Percentiles rank a stretch among this genome's conserved stretches.
Conservation (phyloP, 2,113 vertebrate genomes). For the Eleginops maclovinus region DNA sequence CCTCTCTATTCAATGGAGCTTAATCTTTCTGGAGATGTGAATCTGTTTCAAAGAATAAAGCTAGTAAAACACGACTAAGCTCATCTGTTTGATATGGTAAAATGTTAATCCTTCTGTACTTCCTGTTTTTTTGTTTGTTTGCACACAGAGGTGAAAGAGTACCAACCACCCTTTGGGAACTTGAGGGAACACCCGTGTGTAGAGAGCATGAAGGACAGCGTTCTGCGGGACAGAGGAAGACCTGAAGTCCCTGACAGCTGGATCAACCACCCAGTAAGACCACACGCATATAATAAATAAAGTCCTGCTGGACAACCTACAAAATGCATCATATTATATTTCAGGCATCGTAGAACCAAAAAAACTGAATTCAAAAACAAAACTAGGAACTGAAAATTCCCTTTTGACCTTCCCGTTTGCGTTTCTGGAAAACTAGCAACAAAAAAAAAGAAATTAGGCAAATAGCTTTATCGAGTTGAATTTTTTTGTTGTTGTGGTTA, state of each 20-base stretch:
- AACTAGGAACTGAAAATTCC: neutral
- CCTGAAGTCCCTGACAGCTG: constrained; percentile 94
- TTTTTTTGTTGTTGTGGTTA: neutral
- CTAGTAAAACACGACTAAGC: neutral
- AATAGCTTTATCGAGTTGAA: neutral
- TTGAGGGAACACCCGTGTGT: constrained; percentile 96
- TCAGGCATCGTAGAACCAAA: neutral
- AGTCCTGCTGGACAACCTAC: neutral
- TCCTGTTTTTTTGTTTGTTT: constrained; percentile 32
- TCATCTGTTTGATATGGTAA: neutral
- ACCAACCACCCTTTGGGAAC: constrained; percentile 95
- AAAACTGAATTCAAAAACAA: neutral
- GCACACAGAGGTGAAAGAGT: constrained; percentile 93
- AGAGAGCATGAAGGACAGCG: constrained; percentile 99
- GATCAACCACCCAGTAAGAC: constrained; percentile 91
- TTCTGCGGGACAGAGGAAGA: constrained; percentile 91
- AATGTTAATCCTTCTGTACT: neutral
- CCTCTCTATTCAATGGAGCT: constrained; percentile 22
- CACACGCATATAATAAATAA: neutral
- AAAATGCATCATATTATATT: neutral
- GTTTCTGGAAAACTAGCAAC: neutral
- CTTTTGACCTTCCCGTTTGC: neutral
- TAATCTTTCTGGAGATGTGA: neutral
- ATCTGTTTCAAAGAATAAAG: neutral
- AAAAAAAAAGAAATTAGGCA: neutral